Percentiles rank a stretch among this genome's conserved stretches.
phyloP scores from a whole-genome alignment of 37 sponge, comb jelly and placozoan genomes.

The Eunapius fragilis region DNA sequence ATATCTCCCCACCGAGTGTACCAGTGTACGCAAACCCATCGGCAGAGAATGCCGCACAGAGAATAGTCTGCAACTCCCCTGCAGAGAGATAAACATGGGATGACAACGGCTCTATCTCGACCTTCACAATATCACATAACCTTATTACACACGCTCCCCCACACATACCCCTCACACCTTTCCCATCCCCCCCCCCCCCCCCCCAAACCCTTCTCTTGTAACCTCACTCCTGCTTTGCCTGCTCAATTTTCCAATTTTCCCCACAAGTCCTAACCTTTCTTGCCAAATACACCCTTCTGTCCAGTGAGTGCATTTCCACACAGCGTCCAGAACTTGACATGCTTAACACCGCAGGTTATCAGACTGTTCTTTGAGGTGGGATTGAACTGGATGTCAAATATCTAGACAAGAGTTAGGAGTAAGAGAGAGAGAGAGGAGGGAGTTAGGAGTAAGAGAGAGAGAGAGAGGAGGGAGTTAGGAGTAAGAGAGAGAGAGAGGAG shows the following conservation, averaged over 20 bases:
- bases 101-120: no score
- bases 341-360: constrained; percentile 94
- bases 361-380: constrained; percentile 55
- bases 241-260: neutral
- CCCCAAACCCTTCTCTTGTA: neutral
- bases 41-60: constrained; percentile 82
- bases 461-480: no score
- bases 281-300: constrained; percentile 93
- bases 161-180: neutral
- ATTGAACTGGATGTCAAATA: constrained; percentile 89
- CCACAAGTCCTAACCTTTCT: constrained; percentile 50
- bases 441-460: neutral
- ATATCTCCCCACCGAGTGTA: constrained; percentile 87
- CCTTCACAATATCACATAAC: no score
- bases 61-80: constrained; percentile 90
- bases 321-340: constrained; percentile 96
- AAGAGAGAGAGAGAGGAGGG: neutral
- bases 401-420: constrained; percentile 10
- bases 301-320: constrained; percentile 88
- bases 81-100: neutral
- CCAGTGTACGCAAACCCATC: constrained; percentile 72
- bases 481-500: no score
- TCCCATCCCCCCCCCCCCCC: no score
- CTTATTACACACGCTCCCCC: neutral
- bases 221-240: no score